These are phyloP conservation scores for Avahi laniger DNA, from an alignment of 2,797 vertebrate genomes.

Conservation along the genomic window DNA sequence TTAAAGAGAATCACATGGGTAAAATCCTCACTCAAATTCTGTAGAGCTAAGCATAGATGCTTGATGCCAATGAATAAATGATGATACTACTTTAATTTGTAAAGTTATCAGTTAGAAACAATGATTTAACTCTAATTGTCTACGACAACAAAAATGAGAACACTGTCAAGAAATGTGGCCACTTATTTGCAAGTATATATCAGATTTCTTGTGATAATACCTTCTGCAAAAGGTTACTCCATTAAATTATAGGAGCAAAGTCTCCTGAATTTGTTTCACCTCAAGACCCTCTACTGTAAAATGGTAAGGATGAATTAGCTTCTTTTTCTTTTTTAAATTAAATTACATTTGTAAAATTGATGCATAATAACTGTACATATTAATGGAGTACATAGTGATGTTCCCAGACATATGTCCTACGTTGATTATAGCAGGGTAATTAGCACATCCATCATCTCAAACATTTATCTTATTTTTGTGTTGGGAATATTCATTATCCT, in stretches of 20 bases:
- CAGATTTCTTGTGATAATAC: neutral
- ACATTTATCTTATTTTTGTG: neutral
- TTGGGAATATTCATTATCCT: neutral
- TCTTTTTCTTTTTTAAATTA: neutral
- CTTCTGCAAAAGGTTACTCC: neutral
- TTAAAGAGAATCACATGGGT: neutral
- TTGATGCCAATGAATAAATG: neutral
- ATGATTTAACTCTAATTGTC: neutral
- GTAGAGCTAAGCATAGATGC: neutral
- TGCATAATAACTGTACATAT: neutral
- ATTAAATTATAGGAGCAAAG: neutral
- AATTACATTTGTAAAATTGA: neutral
- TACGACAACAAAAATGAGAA: neutral
- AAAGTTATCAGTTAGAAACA: constrained; percentile 8
- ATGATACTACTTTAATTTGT: neutral
- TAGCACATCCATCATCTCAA: neutral
- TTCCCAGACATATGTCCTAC: neutral
- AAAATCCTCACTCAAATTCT: neutral
- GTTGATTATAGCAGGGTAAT: neutral
- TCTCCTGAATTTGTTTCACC: neutral
- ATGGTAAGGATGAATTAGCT: neutral
- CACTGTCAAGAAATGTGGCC: neutral
- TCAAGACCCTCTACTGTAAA: neutral
- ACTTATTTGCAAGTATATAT: neutral
- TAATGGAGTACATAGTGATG: neutral